Base-by-base conservation (phyloP, 2,888 invertebrate genomes). In the Drosophila multiciliata region DNA sequence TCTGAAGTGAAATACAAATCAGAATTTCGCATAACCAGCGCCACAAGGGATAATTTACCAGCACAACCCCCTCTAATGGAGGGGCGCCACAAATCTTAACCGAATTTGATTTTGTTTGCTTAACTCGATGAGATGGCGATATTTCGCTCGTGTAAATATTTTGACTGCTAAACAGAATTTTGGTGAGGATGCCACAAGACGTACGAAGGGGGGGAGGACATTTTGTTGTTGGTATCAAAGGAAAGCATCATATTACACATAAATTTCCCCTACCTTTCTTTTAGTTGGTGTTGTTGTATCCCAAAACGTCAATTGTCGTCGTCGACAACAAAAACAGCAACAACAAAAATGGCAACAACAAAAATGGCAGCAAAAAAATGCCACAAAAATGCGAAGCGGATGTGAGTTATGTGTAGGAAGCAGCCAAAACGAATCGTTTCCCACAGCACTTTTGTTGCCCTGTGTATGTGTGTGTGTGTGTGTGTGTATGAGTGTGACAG, bases 321-420 rank as follows among this genome's bases (percentile, higher is more conserved):
- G 54, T 29, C 53, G 38, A 45, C 73, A 53, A 55, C 58, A 67
- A 63, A 35, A 54, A 33, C 33, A 57, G 49, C 29, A 61, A 26
- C 36, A 26, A 54, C 36, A 20, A 38, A 52, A 5, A 36, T 7
- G 7, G 6, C 3, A 48, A n/a, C n/a, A 40, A 70, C n/a, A n/a
- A 38, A 52, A 5, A 36, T 7, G 7, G 6, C 3, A 48, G 20
- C n/a, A 40, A 70, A 62, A 66, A 61, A 67, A 79, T 64, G 55
- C 74, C 80, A 74, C 70, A 78, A 74, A 78, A 85, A 84, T 75
- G 63, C 45, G 73, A 82, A 71, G 35, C 79, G 86, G 84, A 85
- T 87, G 85, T 75, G 79, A 77, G 81, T 82, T 83, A 82, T 86
- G 78, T 79, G 77, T 62, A 68, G 75, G 70, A 83, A 78, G 82